Evolutionary conservation across 2,113 vertebrate species (phyloP), one percentile per base, ranked within the genome.

Genomic region (Leucopsar rothschildi): DNA sequence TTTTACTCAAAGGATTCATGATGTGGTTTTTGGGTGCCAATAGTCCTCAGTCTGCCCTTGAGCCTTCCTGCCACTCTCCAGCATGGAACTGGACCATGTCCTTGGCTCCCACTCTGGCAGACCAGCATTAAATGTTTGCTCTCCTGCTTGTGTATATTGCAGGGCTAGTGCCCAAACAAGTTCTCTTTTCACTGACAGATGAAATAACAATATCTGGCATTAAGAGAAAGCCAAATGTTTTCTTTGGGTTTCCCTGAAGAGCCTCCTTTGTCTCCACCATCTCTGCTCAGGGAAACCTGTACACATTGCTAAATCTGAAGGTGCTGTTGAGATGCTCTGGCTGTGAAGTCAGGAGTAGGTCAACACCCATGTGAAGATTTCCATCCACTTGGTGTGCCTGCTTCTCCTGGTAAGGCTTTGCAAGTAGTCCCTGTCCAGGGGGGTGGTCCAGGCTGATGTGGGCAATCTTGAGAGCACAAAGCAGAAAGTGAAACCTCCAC

Each of bases 121-220:
- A 39, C 47, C 0, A 0, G 53, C 25, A 20, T 72, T 63, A 42
- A 93, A 57, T 88, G 39, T 92, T 94, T 88, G 76, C 86, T 92
- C 61, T 90, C 49, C 40, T 33, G 39, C 52, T 59, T 57, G 56
- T 8, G 12, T 6, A 1, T 73, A 60, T 21, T 56, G 35, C 55
- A 52, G 64, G 77, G 72, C 79, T 78, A 28, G 31, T 92, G 92
- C 83, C 80, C 79, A 94, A 60, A 71, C 92, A 93, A 84, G 88
- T 92, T 94, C 28, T 20, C 56, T 68, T 75, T 88, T 70, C 82
- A 93, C 28, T 93, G 90, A 86, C 85, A 80, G 93, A 81, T 78
- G 86, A 86, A 92, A 78, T 94, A 88, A 94, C 90, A 94, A 81
- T 94, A 86, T 82, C 35, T 95, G 76, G 86, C 76, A 37, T 60